phyloP scores from a whole-genome alignment of 2,113 vertebrate genomes.

The Laticauda laticaudata region DNA sequence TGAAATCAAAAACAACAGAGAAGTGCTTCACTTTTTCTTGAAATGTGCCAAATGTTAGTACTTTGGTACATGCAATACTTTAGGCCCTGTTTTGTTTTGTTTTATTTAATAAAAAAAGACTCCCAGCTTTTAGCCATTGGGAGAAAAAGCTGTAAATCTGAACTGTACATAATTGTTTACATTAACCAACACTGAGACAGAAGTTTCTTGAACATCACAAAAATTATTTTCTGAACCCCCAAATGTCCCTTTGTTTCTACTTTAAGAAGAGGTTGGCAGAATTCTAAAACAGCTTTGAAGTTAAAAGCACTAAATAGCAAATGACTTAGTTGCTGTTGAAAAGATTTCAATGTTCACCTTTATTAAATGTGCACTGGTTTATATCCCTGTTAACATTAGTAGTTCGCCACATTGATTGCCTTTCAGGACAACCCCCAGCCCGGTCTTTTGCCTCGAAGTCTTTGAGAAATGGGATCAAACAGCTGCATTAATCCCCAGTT shows the following conservation, averaged over 20 bases:
- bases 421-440: slow-evolving; percentile 50
- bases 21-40: not conserved
- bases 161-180: not conserved
- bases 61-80: not conserved
- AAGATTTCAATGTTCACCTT: slow-evolving; percentile 54
- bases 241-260: not conserved
- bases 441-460: slow-evolving; percentile 45
- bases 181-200: not conserved
- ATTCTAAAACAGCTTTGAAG: slow-evolving; percentile 7
- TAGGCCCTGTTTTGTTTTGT: not conserved
- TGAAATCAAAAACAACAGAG: not conserved
- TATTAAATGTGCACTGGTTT: slow-evolving; percentile 48
- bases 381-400: slow-evolving; percentile 55
- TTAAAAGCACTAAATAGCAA: not conserved
- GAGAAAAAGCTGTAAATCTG: not conserved
- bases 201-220: not conserved
- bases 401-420: slow-evolving; percentile 58
- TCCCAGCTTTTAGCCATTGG: not conserved
- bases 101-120: not conserved
- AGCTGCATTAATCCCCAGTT: slow-evolving; percentile 73
- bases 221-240: not conserved
- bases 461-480: slow-evolving; percentile 67
- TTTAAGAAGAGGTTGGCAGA: not conserved
- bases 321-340: slow-evolving; percentile 41
- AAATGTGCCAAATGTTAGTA: not conserved